These are phyloP conservation scores for Caenorhabditis inopinata DNA, from an alignment of 1,140 invertebrate genomes.

Conservation along the genomic window DNA sequence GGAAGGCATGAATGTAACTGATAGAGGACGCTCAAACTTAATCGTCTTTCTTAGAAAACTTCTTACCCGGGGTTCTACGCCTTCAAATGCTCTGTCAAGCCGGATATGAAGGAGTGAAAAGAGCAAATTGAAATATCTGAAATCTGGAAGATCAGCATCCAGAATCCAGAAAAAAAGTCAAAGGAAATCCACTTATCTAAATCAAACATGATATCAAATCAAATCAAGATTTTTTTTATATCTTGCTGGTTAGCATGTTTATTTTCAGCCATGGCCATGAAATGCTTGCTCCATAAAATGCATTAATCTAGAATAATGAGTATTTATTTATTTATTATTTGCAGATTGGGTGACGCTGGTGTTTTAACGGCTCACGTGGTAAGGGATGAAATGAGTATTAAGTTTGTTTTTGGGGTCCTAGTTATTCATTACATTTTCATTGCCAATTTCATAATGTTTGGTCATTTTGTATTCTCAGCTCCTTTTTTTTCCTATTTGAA, in stretches of 20 bases:
- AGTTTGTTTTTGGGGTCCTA: no score
- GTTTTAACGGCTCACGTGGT: conserved; percentile 24
- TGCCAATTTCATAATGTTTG: conserved; percentile 1
- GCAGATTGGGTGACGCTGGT: conserved; percentile 8
- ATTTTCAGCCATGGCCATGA: no score
- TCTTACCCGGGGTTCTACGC: background rate
- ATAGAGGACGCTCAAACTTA: background rate
- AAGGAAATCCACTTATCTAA: no score
- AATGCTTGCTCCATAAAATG: background rate
- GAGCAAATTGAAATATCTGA: background rate
- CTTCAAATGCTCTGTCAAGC: background rate
- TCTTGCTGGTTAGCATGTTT: no score
- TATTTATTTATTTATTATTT: background rate
- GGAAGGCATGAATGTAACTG: conserved; percentile 5
- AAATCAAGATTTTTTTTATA: no score
- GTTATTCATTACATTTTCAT: conserved; percentile 20
- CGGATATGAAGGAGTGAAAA: background rate
- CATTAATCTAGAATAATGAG: background rate
- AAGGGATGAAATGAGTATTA: background rate
- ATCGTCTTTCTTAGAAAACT: background rate
- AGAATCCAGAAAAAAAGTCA: no score
- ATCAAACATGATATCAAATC: no score
- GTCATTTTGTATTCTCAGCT: background rate
- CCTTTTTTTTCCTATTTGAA: background rate
- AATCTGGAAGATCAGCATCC: no score